These are phyloP conservation scores for Kryphioiulus occultus DNA, from an alignment of 2,888 invertebrate genomes.

Conservation along the genomic window DNA sequence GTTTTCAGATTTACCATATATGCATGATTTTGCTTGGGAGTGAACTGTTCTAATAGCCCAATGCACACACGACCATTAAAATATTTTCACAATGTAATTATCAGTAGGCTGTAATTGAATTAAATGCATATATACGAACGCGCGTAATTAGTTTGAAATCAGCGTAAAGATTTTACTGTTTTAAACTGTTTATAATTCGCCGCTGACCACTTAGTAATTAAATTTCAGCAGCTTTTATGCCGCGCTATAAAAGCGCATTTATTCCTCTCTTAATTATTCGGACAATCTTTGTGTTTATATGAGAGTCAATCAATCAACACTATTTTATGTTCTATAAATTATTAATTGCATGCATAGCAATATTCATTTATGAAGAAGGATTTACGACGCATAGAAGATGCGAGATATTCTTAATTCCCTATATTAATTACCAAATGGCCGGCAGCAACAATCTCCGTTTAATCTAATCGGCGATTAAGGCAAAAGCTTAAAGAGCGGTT, in stretches of 20 bases:
- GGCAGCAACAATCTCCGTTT: background rate
- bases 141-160: background rate
- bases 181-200: conserved; percentile 12
- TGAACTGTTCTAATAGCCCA: background rate
- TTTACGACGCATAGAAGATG: background rate
- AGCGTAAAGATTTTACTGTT: conserved; percentile 3
- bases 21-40: background rate
- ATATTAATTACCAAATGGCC: background rate
- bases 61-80: background rate
- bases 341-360: conserved; percentile 12
- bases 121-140: conserved; percentile 6
- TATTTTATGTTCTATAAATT: background rate
- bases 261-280: conserved; percentile 17
- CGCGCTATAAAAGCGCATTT: background rate
- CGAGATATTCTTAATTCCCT: background rate
- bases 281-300: conserved; percentile 17
- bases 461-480: background rate
- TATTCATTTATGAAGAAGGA: background rate
- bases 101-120: background rate
- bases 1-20: background rate
- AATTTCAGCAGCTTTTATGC: conserved; percentile 12
- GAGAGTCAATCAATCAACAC: conserved; percentile 31
- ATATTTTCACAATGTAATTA: conserved; percentile 30
- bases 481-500: background rate
- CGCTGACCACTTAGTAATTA: conserved; percentile 14